Evolutionary conservation across 2,888 invertebrate genomes (phyloP), one percentile per base, ranked within the genome.

Genomic region (Eupeodes latifasciatus): DNA sequence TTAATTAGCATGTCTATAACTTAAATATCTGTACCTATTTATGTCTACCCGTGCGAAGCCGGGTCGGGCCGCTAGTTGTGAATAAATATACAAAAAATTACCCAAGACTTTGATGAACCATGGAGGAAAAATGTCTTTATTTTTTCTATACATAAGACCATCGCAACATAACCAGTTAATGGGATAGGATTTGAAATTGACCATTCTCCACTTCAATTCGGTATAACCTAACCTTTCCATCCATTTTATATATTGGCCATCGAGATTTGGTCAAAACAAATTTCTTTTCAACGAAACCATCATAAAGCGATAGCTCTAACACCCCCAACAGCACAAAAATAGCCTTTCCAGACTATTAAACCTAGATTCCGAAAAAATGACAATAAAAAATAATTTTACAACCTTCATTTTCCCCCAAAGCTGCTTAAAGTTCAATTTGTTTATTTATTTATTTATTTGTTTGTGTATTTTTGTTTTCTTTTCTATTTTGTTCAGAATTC

Each of bases 361-460:
- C 59, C 14, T 44, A 57, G 44, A 57, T 72, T 72, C 47, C 71
- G 5, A 53, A 10, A 57, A 16, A 72, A 64, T 57, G 57, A 72
- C n/a, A 72, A 36, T 40, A 66, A 74, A 55, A 80, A 62, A 64
- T 55, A 57, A 75, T 74, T 66, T 74, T 72, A 16, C 61, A 59
- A 40, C 11, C 16, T 53, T 74, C 66, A 12, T 66, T 74, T 34
- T 34, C 19, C 47, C 62, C 36, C 53, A 55, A 40, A 79, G 53
- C 53, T 53, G 44, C 12, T 62, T 44, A 59, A 72, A 64, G 66
- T 75, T 76, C 44, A 75, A 47, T 69, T 75, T 51, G 66, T 34
- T 27, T 67, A 57, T 51, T 53, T 59, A 53, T 71, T 71, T 53
- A 59, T 59, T 59, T 59, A 34, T 55, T 47, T 55, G 55, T 55